Percentiles rank a stretch among this genome's conserved stretches.
phyloP scores from a whole-genome alignment of 1,140 invertebrate genomes.

The Brachionus paranguensis region DNA sequence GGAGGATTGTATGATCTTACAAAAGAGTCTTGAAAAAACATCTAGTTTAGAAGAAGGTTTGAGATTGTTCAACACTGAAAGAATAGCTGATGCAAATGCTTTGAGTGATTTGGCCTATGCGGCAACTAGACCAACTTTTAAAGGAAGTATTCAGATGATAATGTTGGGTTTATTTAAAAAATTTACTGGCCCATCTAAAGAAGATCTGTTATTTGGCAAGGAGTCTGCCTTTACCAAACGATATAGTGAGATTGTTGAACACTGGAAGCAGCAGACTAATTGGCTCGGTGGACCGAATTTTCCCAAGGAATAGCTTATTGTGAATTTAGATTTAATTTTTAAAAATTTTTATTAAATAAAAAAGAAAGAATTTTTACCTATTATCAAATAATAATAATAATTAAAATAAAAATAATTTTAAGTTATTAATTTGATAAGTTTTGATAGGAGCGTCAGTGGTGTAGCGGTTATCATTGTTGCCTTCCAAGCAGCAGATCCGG shows the following conservation, averaged over 20 bases:
- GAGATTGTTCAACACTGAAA: not conserved
- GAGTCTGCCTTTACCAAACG: not conserved
- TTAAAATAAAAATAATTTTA: too few relatives aligned
- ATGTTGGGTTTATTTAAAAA: constrained; percentile 7
- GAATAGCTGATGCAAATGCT: too few relatives aligned
- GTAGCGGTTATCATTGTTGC: too few relatives aligned
- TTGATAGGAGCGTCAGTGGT: too few relatives aligned
- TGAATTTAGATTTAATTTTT: not conserved
- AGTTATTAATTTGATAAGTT: too few relatives aligned
- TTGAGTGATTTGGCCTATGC: constrained; percentile 4
- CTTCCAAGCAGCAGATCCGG: too few relatives aligned
- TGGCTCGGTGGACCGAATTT: not conserved
- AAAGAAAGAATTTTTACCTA: too few relatives aligned
- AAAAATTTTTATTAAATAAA: too few relatives aligned
- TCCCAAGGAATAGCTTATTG: not conserved
- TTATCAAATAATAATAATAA: too few relatives aligned
- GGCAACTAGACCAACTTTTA: not conserved
- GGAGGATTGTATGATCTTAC: not conserved
- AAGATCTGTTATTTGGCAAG: not conserved
- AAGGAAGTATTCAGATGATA: not conserved
- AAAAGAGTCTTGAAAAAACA: not conserved
- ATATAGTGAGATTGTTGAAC: constrained; percentile 3
- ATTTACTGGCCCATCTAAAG: not conserved
- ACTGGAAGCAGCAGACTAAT: not conserved
- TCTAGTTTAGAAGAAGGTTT: not conserved